A percentile compares a stretch with the other conserved stretches of the same genome.
Conservation (phyloP, 1,140 invertebrate species). For the Anastrepha obliqua region DNA sequence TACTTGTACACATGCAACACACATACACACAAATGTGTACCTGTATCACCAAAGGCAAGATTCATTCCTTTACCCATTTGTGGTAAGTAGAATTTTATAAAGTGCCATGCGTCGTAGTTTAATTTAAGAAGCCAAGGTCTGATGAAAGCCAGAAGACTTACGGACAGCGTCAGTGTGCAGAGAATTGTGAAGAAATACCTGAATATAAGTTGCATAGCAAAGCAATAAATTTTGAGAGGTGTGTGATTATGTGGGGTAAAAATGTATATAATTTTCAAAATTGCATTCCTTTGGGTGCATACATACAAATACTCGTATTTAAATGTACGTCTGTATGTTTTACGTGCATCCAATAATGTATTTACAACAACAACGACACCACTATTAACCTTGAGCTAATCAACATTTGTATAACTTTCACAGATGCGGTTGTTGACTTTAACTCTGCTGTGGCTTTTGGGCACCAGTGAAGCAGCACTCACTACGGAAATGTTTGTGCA, state of each 20-base stretch:
- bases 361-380: not conserved
- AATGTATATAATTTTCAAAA: not conserved
- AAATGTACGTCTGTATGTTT: not conserved
- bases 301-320: too few species aligned
- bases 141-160: not conserved
- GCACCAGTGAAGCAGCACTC: not conserved
- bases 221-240: not conserved
- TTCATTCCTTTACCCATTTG: not conserved
- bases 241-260: not conserved
- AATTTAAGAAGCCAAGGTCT: slow-evolving; percentile 27
- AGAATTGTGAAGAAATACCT: not conserved
- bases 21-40: not conserved
- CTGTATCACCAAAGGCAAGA: not conserved
- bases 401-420: slow-evolving; percentile 26
- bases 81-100: slow-evolving; percentile 29
- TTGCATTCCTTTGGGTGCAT: not conserved
- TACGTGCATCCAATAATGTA: not conserved
- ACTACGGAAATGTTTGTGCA: not conserved
- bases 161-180: not conserved
- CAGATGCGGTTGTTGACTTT: slow-evolving; percentile 32
- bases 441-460: slow-evolving; percentile 12
- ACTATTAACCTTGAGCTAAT: slow-evolving; percentile 9
- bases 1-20: too few species aligned
- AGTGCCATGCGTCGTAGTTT: slow-evolving; percentile 11
- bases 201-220: not conserved